Percentiles rank a stretch among this genome's conserved stretches.
phyloP scores from a whole-genome alignment of 2,113 vertebrate genomes.

The Dromas ardeola region DNA sequence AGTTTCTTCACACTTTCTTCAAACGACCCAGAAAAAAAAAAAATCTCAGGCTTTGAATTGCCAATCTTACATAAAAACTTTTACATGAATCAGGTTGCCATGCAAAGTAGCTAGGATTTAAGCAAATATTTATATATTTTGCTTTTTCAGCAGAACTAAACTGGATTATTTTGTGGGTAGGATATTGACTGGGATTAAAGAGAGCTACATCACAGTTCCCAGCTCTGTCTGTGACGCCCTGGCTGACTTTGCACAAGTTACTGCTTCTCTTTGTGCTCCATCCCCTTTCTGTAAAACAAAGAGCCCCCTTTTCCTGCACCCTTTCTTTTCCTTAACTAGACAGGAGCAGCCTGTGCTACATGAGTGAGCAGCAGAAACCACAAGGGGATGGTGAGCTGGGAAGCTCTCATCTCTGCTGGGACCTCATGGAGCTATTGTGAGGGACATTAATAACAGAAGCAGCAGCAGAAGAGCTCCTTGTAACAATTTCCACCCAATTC shows the following conservation, averaged over 20 bases:
- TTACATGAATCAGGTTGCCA: not conserved
- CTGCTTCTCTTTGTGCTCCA: conserved; percentile 19
- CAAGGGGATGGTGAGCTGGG: accelerated
- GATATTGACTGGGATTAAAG: conserved; percentile 35
- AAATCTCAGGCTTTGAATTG: not conserved
- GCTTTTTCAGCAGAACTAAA: conserved; percentile 47
- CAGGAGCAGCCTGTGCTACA: accelerated
- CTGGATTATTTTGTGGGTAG: conserved; percentile 8
- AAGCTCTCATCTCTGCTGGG: not conserved
- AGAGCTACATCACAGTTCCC: not conserved
- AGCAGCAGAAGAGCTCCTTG: not conserved
- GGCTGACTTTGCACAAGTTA: not conserved
- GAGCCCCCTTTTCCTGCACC: not conserved
- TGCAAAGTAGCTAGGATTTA: conserved; percentile 48
- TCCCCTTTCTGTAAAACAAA: not conserved
- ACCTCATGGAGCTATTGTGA: not conserved
- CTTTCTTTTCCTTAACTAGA: not conserved
- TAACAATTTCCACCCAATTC: not conserved
- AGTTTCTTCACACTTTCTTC: conserved; percentile 58
- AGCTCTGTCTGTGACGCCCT: not conserved
- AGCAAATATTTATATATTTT: conserved; percentile 34
- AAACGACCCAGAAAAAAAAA: not conserved
- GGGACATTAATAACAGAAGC: not conserved
- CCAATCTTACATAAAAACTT: not conserved
- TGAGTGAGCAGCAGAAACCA: not conserved